phyloP scores from a whole-genome alignment of 2,888 invertebrate species.

The Drosophila testacea region DNA sequence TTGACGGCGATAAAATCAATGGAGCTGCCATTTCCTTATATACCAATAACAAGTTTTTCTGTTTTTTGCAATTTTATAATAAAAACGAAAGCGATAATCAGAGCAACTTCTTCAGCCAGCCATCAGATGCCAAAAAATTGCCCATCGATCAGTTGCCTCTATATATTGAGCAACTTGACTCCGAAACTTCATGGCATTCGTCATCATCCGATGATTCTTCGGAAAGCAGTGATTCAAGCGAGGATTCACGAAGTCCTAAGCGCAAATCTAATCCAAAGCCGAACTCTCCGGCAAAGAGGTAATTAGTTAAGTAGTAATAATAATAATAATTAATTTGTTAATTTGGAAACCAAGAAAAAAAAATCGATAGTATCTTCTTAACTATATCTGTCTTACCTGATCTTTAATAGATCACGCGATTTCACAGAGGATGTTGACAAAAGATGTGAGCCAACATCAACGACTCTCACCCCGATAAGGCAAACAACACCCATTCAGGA shows the following conservation, averaged over 20 bases:
- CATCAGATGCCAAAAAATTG: conserved; percentile 17
- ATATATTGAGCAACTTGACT: conserved; percentile 31
- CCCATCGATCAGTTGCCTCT: conserved; percentile 38
- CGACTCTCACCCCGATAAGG: background rate
- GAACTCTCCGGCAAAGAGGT: conserved; percentile 20
- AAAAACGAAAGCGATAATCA: conserved; percentile 36
- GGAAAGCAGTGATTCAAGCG: conserved; percentile 10
- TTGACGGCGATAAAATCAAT: conserved; percentile 25
- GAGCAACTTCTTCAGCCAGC: conserved; percentile 25
- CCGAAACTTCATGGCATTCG: conserved; percentile 31
- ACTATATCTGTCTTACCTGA: too few species aligned
- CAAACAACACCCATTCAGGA: background rate
- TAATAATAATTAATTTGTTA: too few species aligned
- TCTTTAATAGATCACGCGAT: background rate
- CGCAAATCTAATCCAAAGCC: background rate
- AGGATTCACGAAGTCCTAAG: conserved; percentile 2
- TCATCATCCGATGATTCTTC: conserved; percentile 16
- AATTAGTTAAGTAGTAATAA: background rate
- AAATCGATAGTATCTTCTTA: too few species aligned
- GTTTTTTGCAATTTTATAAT: conserved; percentile 51
- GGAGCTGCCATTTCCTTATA: conserved; percentile 50
- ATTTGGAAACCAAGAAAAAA: too few species aligned
- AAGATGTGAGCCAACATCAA: conserved; percentile 1
- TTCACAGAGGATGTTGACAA: background rate
- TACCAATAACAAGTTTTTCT: conserved; percentile 26